Percentiles rank a stretch among this genome's conserved stretches.
These are phyloP conservation scores for Epinephelus coioides DNA, from an alignment of 2,797 vertebrate species.

Conservation along the genomic window DNA sequence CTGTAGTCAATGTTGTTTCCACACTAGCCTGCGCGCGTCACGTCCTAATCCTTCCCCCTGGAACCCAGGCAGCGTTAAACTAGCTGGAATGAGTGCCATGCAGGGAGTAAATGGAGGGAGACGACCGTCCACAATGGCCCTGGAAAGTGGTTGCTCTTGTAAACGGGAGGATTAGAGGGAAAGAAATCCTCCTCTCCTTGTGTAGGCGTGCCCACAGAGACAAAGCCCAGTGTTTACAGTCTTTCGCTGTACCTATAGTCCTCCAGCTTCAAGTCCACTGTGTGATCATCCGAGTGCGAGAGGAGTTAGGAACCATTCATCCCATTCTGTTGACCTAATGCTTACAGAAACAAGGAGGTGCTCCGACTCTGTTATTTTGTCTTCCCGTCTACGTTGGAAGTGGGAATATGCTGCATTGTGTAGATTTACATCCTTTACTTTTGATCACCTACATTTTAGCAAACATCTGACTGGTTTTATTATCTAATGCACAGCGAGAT, in stretches of 20 bases:
- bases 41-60: constrained; percentile 86
- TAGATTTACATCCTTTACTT: not conserved
- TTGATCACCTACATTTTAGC: not conserved
- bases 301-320: constrained; percentile 14
- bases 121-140: constrained; percentile 84
- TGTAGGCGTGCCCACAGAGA: constrained; percentile 80
- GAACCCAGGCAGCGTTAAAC: constrained; percentile 86
- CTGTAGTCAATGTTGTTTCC: constrained; percentile 76
- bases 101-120: constrained; percentile 87
- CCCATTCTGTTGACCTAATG: not conserved
- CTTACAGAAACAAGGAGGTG: not conserved
- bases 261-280: constrained; percentile 35
- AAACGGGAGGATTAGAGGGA: constrained; percentile 87
- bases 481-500: not conserved
- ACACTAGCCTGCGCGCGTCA: constrained; percentile 69
- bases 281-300: constrained; percentile 38
- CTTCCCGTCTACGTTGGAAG: not conserved
- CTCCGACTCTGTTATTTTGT: not conserved
- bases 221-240: constrained; percentile 80
- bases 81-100: constrained; percentile 85
- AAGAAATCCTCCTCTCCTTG: constrained; percentile 79
- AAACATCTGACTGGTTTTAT: not conserved
- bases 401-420: not conserved
- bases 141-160: constrained; percentile 85
- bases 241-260: constrained; percentile 48